Evolutionary conservation across 2,888 invertebrate genomes (phyloP).

Genomic region (Scaeva pyrastri): DNA sequence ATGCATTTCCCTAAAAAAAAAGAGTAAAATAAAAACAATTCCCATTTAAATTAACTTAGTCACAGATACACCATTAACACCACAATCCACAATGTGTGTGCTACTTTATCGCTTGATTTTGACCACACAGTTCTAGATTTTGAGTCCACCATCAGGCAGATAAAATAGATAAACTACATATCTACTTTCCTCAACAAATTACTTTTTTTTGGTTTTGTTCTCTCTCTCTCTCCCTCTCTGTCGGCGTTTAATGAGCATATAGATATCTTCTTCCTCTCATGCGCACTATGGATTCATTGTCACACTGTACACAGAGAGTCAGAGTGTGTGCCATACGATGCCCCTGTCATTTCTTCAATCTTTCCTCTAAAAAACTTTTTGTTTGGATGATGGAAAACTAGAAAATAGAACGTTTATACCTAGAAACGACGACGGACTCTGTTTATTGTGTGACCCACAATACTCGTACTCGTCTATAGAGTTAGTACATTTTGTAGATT

Average conservation of each 20-base stretch:
- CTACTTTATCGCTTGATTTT: slow-evolving; percentile 61
- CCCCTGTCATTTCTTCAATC: slow-evolving; percentile 35
- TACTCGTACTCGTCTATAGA: slow-evolving; percentile 17
- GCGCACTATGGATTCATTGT: slow-evolving; percentile 67
- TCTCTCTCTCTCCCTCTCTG: slow-evolving; percentile 4
- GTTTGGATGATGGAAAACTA: slow-evolving; percentile 15
- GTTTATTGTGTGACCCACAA: slow-evolving; percentile 66
- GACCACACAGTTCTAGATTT: slow-evolving; percentile 56
- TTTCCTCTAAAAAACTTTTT: slow-evolving; percentile 10
- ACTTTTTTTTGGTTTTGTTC: slow-evolving; percentile 2
- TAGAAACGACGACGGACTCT: slow-evolving; percentile 26
- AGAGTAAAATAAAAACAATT: background rate
- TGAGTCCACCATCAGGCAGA: slow-evolving; percentile 29
- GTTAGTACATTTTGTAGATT: slow-evolving; percentile 43
- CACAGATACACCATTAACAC: slow-evolving; percentile 38
- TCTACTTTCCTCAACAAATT: slow-evolving; percentile 2
- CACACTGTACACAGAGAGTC: background rate
- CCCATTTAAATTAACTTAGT: slow-evolving; percentile 45
- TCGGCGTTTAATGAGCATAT: slow-evolving; percentile 28
- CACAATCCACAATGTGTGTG: slow-evolving; percentile 29
- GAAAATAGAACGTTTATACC: slow-evolving; percentile 2
- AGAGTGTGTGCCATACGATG: background rate
- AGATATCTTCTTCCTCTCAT: slow-evolving; percentile 73
- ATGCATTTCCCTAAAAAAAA: slow-evolving; percentile 23
- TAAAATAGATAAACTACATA: slow-evolving; percentile 23